A percentile compares a stretch with the other conserved stretches of the same genome.
phyloP scores from a whole-genome alignment of 2,797 vertebrate genomes.

The Gymnothorax reevesii region DNA sequence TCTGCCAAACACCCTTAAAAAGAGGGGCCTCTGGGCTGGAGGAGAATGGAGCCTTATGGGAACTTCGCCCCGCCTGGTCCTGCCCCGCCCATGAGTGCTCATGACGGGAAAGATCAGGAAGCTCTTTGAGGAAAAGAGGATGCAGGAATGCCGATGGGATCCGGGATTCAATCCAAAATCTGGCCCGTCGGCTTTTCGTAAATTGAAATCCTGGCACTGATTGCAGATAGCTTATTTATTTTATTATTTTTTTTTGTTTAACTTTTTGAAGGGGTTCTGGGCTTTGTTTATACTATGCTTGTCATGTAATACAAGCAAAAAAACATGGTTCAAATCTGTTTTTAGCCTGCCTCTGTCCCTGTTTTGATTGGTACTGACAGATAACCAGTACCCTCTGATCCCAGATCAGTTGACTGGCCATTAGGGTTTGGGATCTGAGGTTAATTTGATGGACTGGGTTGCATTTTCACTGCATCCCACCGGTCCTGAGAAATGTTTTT shows the following conservation, averaged over 20 bases:
- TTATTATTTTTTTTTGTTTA: constrained; percentile 1
- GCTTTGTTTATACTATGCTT: neutral
- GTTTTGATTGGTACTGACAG: neutral
- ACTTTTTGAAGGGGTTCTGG: neutral
- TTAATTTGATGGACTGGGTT: neutral
- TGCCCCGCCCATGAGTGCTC: neutral
- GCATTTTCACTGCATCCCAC: neutral
- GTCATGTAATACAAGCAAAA: neutral
- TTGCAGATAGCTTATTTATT: neutral
- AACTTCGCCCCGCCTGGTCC: neutral
- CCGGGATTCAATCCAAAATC: constrained; percentile 12
- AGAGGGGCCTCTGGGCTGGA: neutral
- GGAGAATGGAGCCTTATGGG: neutral
- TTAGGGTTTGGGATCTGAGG: neutral
- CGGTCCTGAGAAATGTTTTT: neutral
- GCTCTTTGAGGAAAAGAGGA: neutral
- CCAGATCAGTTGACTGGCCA: neutral
- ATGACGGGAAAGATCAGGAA: neutral
- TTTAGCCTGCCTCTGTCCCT: neutral
- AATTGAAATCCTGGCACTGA: constrained; percentile 8
- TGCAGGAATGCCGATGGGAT: neutral
- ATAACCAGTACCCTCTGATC: neutral
- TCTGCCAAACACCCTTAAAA: neutral
- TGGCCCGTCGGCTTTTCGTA: neutral
- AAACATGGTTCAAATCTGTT: neutral